Base-by-base conservation (phyloP, 2,113 vertebrate species). In the Strix aluco region DNA sequence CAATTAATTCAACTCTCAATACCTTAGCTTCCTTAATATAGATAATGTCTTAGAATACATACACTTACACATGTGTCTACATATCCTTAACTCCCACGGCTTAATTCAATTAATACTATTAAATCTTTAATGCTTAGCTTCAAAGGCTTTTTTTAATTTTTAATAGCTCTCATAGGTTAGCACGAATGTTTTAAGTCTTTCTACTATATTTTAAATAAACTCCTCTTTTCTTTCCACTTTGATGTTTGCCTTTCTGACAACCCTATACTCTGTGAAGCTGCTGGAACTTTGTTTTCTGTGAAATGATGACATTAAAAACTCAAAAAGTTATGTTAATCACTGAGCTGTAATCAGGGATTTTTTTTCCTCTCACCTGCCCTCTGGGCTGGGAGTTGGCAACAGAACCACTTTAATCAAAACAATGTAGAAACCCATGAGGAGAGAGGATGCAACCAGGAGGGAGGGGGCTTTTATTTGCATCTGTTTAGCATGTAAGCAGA, bases 111-210 rank as follows among this genome's bases (percentile, higher is more conserved):
- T 97, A 96, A 95, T 96, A 96, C 93, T 65, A 93, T 95, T 96
- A 94, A 90, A 96, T 96, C 96, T 96, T 97, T 96, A 94, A 96
- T 97, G 94, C 90, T 92, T n/a, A 32, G 22, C 96, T 96, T 96
- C 96, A 97, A 97, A 97, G 96, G 74, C 49, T 51, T 89, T 89
- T 89, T 81, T 44, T 1, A 40, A 84, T 87, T 97, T 94, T 95
- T 97, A 96, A 96, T 87, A 90, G 94, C 89, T 83, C 84, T 95
- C 84, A 95, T 81, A 92, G 91, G 89, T 90, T 92, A 97, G 52
- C 78, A 55, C 5, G 0, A 89, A 82, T 38, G 83, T 79, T 94
- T 93, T 90, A 95, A 94, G 89, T 73, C 89, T 58, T 94, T 74
- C 86, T 91, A 73, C 84, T 77, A 11, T 55, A 92, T 97, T 97